Percentiles rank a stretch among this genome's conserved stretches.
Evolutionary conservation across 2,113 vertebrate genomes (phyloP).

Genomic region (Saguinus midas): DNA sequence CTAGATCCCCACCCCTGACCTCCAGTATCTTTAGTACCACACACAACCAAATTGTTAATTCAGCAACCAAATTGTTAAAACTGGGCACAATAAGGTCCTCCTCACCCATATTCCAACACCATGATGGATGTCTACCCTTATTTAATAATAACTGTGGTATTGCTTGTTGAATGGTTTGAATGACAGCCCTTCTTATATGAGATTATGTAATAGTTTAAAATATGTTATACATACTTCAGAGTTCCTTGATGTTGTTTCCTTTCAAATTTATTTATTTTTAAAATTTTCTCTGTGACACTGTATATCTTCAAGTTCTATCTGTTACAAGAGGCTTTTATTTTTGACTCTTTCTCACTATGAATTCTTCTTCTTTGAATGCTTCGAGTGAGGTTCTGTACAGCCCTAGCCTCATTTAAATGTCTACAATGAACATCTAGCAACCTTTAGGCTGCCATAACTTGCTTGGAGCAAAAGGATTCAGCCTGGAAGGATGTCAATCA

Average conservation of each 20-base stretch:
- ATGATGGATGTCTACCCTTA: neutral
- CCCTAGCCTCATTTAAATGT: neutral
- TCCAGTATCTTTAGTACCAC: rapidly evolving
- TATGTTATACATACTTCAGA: neutral
- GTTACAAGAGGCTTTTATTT: neutral
- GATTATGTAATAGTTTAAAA: neutral
- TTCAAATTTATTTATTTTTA: neutral
- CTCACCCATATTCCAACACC: neutral
- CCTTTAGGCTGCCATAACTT: neutral
- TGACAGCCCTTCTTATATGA: neutral
- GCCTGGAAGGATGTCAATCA: neutral
- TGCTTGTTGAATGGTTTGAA: neutral
- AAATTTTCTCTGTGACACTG: neutral
- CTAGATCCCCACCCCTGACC: rapidly evolving
- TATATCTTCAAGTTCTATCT: neutral
- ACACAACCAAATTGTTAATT: neutral
- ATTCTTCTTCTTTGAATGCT: neutral
- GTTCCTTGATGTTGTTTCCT: neutral
- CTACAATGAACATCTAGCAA: neutral
- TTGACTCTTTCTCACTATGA: neutral
- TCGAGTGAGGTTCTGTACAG: neutral
- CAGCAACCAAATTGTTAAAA: neutral
- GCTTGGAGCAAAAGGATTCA: neutral
- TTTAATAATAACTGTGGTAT: neutral
- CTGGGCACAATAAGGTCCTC: too few species aligned